Base-by-base conservation (phyloP, 2,888 invertebrate genomes). In the Pammene fasciana region DNA sequence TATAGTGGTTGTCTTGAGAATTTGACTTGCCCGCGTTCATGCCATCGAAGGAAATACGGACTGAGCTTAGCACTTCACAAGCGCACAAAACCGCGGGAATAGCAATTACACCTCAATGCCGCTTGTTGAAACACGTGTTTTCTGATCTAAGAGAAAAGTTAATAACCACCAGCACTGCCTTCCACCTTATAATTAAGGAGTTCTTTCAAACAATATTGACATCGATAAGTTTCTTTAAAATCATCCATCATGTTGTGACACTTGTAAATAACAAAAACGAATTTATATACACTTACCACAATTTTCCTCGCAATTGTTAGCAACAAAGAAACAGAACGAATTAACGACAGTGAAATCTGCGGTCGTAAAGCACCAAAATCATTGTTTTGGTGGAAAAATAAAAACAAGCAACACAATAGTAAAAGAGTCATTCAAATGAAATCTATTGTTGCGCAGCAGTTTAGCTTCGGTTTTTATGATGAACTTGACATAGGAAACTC, bases 71-170 rank as follows among this genome's bases (percentile, higher is more conserved):
- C 65, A 68, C 76, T 77, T 79, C 76, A 77, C 77, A 79, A 76
- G 75, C 72, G 26, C 61, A 76, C 72, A 87, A 88, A 87, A 88
- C 83, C 87, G 83, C 83, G 88, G 76, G 87, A 87, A 86, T 75
- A 57, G 71, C 81, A 82, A 82, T 83, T 82, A 79, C 85, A 82
- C 80, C 76, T 80, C 80, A 80, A 80, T 79, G 79, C 78, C 65
- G 70, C 67, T 57, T 45, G 41, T 46, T 46, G 65, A 65, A 78
- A 81, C 75, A 75, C 67, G 74, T 78, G 83, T 84, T 84, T 84
- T 86, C 83, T 82, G 81, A 80, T 76, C 76, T 78, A 75, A 79
- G 80, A 86, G 81, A 86, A 90, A 89, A 88, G 88, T 87, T 85
- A 83, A 84, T 83, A 79, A 81, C 77, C 67, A 62, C 71, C 65